Percentiles rank a stretch among this genome's conserved stretches.
These are phyloP conservation scores for Capreolus pygargus DNA, from an alignment of 2,113 vertebrate species.

Conservation along the genomic window DNA sequence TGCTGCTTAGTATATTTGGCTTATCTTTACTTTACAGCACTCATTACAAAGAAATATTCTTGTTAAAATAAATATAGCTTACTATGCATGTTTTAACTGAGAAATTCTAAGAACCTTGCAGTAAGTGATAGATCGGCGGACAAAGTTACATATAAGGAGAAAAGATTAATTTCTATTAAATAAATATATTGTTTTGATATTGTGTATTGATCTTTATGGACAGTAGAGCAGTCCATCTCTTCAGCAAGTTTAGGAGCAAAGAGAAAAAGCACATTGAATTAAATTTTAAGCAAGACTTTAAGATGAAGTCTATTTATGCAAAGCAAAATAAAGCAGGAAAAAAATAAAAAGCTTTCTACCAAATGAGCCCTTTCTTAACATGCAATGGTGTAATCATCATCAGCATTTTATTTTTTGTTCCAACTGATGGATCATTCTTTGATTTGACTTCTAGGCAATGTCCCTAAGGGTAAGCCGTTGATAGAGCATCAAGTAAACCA, in stretches of 20 bases:
- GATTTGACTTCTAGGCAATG: not conserved
- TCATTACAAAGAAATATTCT: not conserved
- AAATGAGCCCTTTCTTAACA: not conserved
- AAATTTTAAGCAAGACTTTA: not conserved
- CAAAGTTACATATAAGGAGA: not conserved
- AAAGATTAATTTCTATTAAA: not conserved
- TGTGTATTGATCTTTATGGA: not conserved
- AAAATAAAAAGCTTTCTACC: not conserved
- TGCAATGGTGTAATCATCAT: not conserved
- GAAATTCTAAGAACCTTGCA: not conserved
- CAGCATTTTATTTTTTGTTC: not conserved
- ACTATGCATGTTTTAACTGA: not conserved
- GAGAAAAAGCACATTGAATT: not conserved
- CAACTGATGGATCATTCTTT: not conserved
- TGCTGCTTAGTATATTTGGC: not conserved
- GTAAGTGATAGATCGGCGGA: not conserved
- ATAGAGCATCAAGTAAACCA: not conserved
- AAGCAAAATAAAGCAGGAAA: slow-evolving; percentile 25
- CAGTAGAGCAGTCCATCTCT: not conserved
- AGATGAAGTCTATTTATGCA: not conserved
- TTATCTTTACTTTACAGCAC: not conserved
- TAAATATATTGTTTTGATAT: not conserved
- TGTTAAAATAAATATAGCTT: slow-evolving; percentile 20
- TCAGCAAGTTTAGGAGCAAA: not conserved
- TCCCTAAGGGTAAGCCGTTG: not conserved